Evolutionary conservation across 23 tunicate genomes (phyloP), one percentile per base, ranked within the genome.

Genomic region (Trididemnum nubilum): DNA sequence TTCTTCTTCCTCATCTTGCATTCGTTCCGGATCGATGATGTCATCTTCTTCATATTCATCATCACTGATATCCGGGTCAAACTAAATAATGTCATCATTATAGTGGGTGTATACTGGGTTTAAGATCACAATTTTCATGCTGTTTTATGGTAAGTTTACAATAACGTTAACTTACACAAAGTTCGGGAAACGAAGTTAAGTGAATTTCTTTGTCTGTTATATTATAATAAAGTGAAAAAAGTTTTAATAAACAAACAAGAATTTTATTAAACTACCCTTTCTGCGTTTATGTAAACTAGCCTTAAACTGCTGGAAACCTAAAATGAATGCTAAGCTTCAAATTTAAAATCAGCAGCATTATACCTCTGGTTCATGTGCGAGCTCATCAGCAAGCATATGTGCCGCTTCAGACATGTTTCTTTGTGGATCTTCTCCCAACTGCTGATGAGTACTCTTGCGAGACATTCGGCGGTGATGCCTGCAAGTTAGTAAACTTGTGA

Each of bases 1-100:
- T 65, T 86, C 97, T 36, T 82, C 87, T 79, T 85, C 90, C 36
- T 83, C 87, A 2, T 84, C 90, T 60, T 77, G 76, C 72, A 85
- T 35, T 57, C 90, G 61, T 27, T 85, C 90, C 51, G 35, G 59
- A n/a, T 81, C 90, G 0, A 81, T 82, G n/a, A 64, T 72, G 25
- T 85, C 90, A 23, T 78, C 79, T n/a, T n/a, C n/a, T n/a, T n/a
- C n/a, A 28, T 78, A 73, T 1, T 83, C 73, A 33, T 77, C 81
- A 57, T 77, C 81, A 77, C 81, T 77, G 38, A 77, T 2, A 54
- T 52, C 66, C 7, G 29, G 37, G 9, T 73, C 78, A 39, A 37
- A 73, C 78, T 73, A 69, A 69, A 69, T 24, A 63, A 63, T 49
- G 12, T 18, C 12, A 49, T 49, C 57, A 49, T n/a, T n/a, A n/a